Conservation (phyloP, 2,797 vertebrate species). For the Ciconia nigra region DNA sequence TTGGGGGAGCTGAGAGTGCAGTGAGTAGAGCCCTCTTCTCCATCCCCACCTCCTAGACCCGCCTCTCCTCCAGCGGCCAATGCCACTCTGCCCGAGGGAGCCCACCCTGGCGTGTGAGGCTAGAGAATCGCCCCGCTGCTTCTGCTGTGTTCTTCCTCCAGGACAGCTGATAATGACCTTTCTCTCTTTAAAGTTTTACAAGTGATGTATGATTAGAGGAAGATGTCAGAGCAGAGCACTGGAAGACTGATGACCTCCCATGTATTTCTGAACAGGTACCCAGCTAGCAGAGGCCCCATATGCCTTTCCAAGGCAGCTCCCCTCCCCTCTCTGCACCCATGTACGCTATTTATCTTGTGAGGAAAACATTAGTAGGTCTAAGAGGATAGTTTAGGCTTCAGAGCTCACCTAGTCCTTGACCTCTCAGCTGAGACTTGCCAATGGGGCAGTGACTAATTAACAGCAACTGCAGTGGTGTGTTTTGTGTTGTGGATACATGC, state of each 20-base stretch:
- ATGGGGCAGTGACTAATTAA: background rate
- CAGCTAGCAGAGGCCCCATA: background rate
- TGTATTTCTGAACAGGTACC: constrained; percentile 7
- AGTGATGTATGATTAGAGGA: background rate
- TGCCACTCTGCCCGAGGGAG: background rate
- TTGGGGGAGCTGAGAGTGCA: background rate
- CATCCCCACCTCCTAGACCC: background rate
- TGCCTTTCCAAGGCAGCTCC: background rate
- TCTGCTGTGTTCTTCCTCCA: background rate
- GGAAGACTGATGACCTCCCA: background rate
- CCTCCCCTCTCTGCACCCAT: background rate
- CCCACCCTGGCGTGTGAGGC: background rate
- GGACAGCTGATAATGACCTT: background rate
- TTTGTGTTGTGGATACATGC: background rate
- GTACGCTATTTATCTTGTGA: background rate
- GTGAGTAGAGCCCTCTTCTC: background rate
- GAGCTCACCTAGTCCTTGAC: constrained; percentile 44
- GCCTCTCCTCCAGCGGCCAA: background rate
- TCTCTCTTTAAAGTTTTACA: background rate
- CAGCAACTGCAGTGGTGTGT: background rate
- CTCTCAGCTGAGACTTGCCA: background rate
- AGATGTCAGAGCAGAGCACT: background rate
- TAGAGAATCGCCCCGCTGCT: rapidly evolving
- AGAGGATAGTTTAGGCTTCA: constrained; percentile 16
- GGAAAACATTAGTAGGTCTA: background rate